Base-by-base conservation (phyloP, 2,113 vertebrate genomes). In the Leptobrachium leishanense region DNA sequence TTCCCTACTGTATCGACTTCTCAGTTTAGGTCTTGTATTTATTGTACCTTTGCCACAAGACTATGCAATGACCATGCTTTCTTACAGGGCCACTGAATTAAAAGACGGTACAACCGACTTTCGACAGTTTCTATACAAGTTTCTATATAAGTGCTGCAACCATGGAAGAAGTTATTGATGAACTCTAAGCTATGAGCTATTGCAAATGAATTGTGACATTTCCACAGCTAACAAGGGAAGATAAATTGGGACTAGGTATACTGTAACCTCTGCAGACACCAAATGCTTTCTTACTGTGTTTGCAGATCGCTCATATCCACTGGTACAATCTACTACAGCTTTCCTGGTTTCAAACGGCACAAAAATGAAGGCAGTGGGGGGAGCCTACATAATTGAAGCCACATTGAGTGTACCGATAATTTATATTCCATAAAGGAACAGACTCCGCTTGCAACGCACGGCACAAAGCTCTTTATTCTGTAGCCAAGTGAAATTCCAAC, bases 401-500 rank as follows among this genome's bases (percentile, higher is more conserved):
- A 90, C 81, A 83, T 90, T 87, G 79, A 7, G 82, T 41, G 70
- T 31, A 53, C 66, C 81, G 59, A 84, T 82, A 83, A 85, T 84
- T 86, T 84, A 82, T 84, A 80, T 82, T 82, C 88, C 55, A 6
- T 77, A 68, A 77, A 67, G 53, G 77, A 84, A 85, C 78, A 7
- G 39, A 74, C 2, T 65, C n/a, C 12, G 77, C 63, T 68, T 55
- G 77, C 70, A 59, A n/a, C 41, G 64, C 77, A 79, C 70, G 80
- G 87, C 84, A 85, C 83, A 80, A 40, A 10, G 81, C 6, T 0
- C 88, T 90, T 88, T 88, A n/a, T 88, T 90, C 87, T 88, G 3
- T 1, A 85, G 89, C 88, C 89, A 74, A 90, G 83, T 83, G 79
- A 86, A 87, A 90, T 90, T 90, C 89, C 87, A 87, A 85, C 88